Evolutionary conservation across 2,797 vertebrate genomes (phyloP).

Genomic region (Clarias pachynema): DNA sequence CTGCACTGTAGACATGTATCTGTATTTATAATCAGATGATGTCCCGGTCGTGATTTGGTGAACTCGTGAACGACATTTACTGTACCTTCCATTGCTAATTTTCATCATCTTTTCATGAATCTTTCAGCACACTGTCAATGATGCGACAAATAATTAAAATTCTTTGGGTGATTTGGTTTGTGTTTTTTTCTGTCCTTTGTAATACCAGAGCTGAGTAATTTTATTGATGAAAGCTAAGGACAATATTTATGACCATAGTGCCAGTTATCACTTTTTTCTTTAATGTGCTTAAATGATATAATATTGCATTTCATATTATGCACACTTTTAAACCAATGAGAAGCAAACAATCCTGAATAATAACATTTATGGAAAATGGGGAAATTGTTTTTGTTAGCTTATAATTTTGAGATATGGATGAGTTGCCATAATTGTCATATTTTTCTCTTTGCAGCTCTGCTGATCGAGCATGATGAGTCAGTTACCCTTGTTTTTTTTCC

Average conservation of each 20-base stretch:
- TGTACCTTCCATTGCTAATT: conserved; percentile 61
- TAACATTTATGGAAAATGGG: not conserved
- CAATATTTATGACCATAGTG: not conserved
- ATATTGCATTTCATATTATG: not conserved
- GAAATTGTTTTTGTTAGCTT: not conserved
- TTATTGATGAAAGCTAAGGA: not conserved
- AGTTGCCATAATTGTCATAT: not conserved
- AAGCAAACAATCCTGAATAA: not conserved
- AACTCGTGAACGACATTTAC: conserved; percentile 78
- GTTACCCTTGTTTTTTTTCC: not conserved
- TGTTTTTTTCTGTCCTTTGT: conserved; percentile 24
- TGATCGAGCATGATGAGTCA: not conserved
- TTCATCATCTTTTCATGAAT: conserved; percentile 45
- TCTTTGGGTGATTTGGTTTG: conserved; percentile 43
- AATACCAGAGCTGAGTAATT: conserved; percentile 23
- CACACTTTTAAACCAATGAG: not conserved
- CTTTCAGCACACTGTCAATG: conserved; percentile 37
- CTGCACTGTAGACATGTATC: not conserved
- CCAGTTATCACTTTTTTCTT: not conserved
- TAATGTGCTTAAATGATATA: conserved; percentile 4
- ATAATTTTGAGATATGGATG: not conserved
- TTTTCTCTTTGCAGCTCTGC: not conserved
- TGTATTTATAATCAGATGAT: conserved; percentile 46
- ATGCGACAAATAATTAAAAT: conserved; percentile 45
- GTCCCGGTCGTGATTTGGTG: conserved; percentile 53